These are phyloP conservation scores for Palloptera scutellata DNA, from an alignment of 2,888 invertebrate genomes.

Conservation along the genomic window DNA sequence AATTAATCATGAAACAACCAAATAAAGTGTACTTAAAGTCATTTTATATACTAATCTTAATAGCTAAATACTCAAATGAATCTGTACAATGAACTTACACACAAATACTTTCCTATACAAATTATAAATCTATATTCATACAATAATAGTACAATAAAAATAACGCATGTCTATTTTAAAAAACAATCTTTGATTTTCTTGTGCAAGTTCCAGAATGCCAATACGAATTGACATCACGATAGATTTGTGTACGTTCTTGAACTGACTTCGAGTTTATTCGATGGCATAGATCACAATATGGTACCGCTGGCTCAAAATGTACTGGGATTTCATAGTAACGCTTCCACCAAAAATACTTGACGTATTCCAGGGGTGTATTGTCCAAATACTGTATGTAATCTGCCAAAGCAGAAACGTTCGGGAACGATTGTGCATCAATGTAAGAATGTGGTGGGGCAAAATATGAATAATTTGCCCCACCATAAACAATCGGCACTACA, in stretches of 20 bases:
- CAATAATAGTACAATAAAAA: no score
- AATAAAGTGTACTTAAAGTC: no score
- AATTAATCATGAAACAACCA: no score
- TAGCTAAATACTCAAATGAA: no score
- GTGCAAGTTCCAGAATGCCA: background rate
- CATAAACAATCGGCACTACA: conserved; percentile 70
- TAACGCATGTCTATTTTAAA: no score
- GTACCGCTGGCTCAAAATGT: background rate
- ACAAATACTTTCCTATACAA: no score
- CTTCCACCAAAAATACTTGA: conserved; percentile 69
- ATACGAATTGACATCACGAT: conserved; percentile 12
- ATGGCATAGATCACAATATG: conserved; percentile 8
- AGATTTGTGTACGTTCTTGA: conserved; percentile 8
- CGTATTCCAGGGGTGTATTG: conserved; percentile 66
- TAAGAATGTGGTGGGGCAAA: conserved; percentile 68
- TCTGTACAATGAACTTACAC: no score
- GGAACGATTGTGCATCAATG: conserved; percentile 70
- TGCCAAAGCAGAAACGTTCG: conserved; percentile 67
- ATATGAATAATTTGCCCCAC: conserved; percentile 68
- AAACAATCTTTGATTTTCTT: background rate
- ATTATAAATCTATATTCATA: no score
- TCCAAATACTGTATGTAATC: conserved; percentile 62
- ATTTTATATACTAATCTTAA: no score
- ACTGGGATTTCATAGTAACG: conserved; percentile 5
- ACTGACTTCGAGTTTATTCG: background rate